Evolutionary conservation across 2,888 invertebrate species (phyloP).

Genomic region (Heliconius ethilla): DNA sequence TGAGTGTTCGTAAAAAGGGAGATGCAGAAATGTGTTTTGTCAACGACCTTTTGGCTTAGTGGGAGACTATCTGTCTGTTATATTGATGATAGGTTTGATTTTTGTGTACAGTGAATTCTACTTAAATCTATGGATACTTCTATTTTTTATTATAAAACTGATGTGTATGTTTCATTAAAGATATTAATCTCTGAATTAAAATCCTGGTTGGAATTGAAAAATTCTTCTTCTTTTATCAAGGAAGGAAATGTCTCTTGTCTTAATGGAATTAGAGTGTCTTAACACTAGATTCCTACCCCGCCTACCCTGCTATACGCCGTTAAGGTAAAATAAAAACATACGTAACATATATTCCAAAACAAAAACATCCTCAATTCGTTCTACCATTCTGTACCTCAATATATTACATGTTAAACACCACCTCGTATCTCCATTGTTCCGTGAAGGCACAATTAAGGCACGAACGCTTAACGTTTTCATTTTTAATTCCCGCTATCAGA

Average conservation of each 20-base stretch:
- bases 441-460: constrained; percentile 67
- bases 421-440: constrained; percentile 64
- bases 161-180: neutral
- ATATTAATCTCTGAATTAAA: neutral
- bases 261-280: neutral
- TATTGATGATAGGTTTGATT: neutral
- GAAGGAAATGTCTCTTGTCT: too few species aligned
- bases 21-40: constrained; percentile 7
- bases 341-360: neutral
- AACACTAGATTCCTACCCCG: neutral
- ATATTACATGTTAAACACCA: constrained; percentile 41
- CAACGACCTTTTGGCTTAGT: constrained; percentile 13
- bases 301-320: too few species aligned
- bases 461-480: constrained; percentile 69
- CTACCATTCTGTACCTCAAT: constrained; percentile 29
- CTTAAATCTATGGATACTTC: neutral
- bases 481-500: constrained; percentile 70
- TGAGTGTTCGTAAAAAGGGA: constrained; percentile 16
- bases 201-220: too few species aligned
- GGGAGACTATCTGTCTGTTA: neutral
- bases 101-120: neutral
- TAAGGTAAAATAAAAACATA: too few species aligned
- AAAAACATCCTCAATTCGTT: neutral
- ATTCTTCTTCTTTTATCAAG: too few species aligned
- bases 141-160: neutral